Percentiles rank a stretch among this genome's conserved stretches.
Conservation (phyloP, 1,140 invertebrate genomes). For the Neodiprion pinetum region DNA sequence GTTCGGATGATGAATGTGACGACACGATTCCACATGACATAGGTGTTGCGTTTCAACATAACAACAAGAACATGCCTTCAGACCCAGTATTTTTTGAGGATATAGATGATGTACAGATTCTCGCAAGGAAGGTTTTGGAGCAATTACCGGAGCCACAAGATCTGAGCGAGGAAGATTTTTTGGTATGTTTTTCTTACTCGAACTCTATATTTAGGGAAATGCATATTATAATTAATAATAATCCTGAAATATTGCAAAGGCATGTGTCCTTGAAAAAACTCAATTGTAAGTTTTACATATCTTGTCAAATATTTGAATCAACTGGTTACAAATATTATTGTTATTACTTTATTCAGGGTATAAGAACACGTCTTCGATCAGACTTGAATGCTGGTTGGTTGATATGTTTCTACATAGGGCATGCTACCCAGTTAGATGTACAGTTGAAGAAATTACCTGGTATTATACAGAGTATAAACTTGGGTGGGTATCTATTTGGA, state of each 20-base stretch:
- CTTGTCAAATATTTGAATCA: no score
- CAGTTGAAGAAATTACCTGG: constrained; percentile 68
- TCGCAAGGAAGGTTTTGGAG: constrained; percentile 64
- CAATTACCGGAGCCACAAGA: constrained; percentile 64
- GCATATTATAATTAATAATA: constrained; percentile 22
- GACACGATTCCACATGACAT: constrained; percentile 29
- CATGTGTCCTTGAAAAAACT: no score
- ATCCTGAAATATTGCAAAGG: no score
- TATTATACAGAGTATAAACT: constrained; percentile 65
- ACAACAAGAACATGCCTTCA: constrained; percentile 22
- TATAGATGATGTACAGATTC: constrained; percentile 57
- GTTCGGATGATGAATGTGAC: constrained; percentile 31
- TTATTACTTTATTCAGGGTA: constrained; percentile 50
- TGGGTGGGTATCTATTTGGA: constrained; percentile 53
- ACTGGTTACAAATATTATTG: background rate
- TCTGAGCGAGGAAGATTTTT: constrained; percentile 61
- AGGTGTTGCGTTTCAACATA: constrained; percentile 37
- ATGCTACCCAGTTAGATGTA: constrained; percentile 62
- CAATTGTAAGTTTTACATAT: no score
- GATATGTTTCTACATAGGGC: constrained; percentile 70
- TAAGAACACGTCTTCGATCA: constrained; percentile 50
- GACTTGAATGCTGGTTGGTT: constrained; percentile 65
- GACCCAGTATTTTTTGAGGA: constrained; percentile 38
- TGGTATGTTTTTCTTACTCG: constrained; percentile 46
- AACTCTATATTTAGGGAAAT: constrained; percentile 1